A percentile compares a stretch with the other conserved stretches of the same genome.
Conservation (phyloP, 1,140 invertebrate species). For the Aricia agestis region DNA sequence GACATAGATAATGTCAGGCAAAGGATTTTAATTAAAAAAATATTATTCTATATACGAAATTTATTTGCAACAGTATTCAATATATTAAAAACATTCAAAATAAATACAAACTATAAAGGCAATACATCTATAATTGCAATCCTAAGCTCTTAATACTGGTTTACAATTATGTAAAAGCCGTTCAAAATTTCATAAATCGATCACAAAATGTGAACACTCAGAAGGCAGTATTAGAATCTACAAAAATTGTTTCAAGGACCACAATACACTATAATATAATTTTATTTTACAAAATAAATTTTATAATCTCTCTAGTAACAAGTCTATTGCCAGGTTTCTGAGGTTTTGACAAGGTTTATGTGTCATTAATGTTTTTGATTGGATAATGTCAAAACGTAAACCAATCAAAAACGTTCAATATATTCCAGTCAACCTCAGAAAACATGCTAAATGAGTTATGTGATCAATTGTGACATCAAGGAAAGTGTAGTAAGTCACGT, state of each 20-base stretch:
- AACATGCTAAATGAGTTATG: no score
- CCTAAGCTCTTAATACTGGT: conserved; percentile 12
- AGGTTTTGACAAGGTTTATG: no score
- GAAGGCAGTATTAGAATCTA: conserved; percentile 5
- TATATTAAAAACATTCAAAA: conserved; percentile 14
- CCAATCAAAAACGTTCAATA: no score
- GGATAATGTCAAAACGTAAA: no score
- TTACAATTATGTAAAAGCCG: neutral
- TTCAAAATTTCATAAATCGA: neutral
- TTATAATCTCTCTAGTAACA: neutral
- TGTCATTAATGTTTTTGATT: no score
- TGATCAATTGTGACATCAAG: no score
- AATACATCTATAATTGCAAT: neutral
- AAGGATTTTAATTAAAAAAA: neutral
- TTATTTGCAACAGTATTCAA: conserved; percentile 7
- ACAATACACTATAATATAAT: neutral
- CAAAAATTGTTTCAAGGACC: neutral
- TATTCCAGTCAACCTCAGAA: no score
- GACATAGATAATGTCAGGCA: no score
- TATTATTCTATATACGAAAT: neutral
- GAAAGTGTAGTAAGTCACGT: no score
- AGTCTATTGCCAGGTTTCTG: neutral
- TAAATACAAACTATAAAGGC: conserved; percentile 14
- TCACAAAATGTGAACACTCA: neutral
- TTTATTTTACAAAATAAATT: neutral